Base-by-base conservation (phyloP, 1,140 invertebrate species). In the Hestina assimilis region DNA sequence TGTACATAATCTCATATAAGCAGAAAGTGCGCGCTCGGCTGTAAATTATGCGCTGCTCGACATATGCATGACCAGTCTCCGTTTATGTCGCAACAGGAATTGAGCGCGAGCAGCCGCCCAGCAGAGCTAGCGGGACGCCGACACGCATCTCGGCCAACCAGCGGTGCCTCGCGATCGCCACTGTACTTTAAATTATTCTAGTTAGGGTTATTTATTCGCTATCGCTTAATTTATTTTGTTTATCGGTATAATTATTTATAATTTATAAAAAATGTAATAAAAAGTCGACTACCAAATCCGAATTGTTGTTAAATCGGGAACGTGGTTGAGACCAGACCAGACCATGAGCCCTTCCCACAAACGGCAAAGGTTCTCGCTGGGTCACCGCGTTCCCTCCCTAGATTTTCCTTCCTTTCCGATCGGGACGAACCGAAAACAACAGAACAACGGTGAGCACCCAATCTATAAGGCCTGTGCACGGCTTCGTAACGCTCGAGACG, bases 141-240 rank as follows among this genome's bases (percentile, higher is more conserved):
- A 76, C 75, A 77, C 72, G 63, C 83, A 69, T 73, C 79, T 83
- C 78, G 78, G 76, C 73, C 75, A 75, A 72, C 69, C 82, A 75
- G 75, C 76, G 75, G 75, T 72, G 77, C 78, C 75, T 72, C 79
- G 74, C 76, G 73, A 80, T 66, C 75, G 72, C 74, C 81, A 74
- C 79, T 79, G 69, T 87, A 84, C 72, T 84, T 83, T 88, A 84
- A 82, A 83, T 70, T 84, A 86, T 53, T 79, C 67, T 88, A 88
- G 83, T 86, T 88, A 88, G 85, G 84, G 71, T 86, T 86, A 88
- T 83, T 81, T 85, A 86, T 81, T 85, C 81, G 83, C 83, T 85
- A 85, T 83, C 75, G 85, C 83, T 88, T 88, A 88, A 88, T 83
- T 86, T 87, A 87, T 86, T 85, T 84, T 85, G 79, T 85, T 88